Conservation (phyloP, 1,140 invertebrate species). For the Drosophila bipectinata region DNA sequence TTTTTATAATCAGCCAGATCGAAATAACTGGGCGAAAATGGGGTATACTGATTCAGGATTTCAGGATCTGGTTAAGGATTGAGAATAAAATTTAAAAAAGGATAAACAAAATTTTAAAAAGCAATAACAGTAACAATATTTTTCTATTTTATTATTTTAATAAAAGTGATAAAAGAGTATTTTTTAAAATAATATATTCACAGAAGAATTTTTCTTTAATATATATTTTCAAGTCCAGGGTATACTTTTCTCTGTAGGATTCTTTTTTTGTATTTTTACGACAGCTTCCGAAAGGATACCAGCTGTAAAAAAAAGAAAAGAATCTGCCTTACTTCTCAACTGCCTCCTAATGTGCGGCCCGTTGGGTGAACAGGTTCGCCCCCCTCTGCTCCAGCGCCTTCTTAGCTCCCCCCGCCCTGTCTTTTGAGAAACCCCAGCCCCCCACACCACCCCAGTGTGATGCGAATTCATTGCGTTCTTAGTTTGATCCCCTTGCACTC, state of each 20-base stretch:
- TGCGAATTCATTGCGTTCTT: conserved; percentile 43
- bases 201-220: too few relatives aligned
- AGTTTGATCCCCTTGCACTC: conserved; percentile 16
- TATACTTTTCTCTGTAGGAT: not conserved
- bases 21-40: conserved; percentile 30
- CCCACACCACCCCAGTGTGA: not conserved
- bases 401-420: not conserved
- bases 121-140: too few relatives aligned
- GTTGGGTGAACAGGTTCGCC: conserved; percentile 47
- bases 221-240: not conserved
- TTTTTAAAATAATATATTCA: too few relatives aligned
- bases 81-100: too few relatives aligned
- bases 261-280: not conserved
- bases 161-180: too few relatives aligned
- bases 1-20: conserved; percentile 68
- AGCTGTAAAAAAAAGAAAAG: conserved; percentile 20
- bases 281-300: conserved; percentile 40
- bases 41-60: conserved; percentile 32
- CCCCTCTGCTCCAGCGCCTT: not conserved
- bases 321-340: conserved; percentile 50
- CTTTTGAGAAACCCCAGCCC: too few relatives aligned
- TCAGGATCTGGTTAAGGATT: too few relatives aligned
- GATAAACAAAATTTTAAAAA: not conserved
- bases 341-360: conserved; percentile 49
- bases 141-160: not conserved